These are phyloP conservation scores for Bombycilla garrulus DNA, from an alignment of 2,113 vertebrate species.

Conservation along the genomic window DNA sequence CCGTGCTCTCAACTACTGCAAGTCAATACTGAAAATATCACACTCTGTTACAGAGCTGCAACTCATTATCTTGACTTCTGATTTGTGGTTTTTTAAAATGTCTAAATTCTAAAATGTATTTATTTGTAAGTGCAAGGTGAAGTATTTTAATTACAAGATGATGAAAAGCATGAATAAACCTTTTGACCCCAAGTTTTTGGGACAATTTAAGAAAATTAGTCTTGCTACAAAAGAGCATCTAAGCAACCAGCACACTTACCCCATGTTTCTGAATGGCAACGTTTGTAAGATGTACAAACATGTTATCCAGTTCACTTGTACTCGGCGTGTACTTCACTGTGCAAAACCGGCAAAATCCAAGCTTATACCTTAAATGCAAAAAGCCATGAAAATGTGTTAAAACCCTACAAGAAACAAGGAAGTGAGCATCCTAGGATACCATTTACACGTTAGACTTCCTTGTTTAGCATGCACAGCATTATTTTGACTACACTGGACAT, in stretches of 20 bases:
- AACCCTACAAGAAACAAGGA: background rate
- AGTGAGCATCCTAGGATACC: background rate
- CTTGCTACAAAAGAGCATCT: background rate
- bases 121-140: background rate
- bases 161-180: background rate
- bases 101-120: background rate
- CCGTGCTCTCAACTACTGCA: background rate
- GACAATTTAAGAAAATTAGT: background rate
- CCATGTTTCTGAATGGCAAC: slow-evolving; percentile 98
- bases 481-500: background rate
- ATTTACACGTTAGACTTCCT: background rate
- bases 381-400: background rate
- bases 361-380: slow-evolving; percentile 85
- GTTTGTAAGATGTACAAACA: slow-evolving; percentile 98
- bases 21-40: background rate
- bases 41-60: background rate
- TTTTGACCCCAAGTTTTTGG: background rate
- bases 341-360: slow-evolving; percentile 97
- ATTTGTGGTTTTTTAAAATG: background rate
- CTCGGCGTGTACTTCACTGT: slow-evolving; percentile 97
- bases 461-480: background rate
- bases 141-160: background rate
- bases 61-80: background rate
- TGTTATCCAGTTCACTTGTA: slow-evolving; percentile 96
- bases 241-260: slow-evolving; percentile 68